Percentiles rank a stretch among this genome's conserved stretches.
Conservation (phyloP, 2,797 vertebrate genomes). For the Phoxinus dragarum region DNA sequence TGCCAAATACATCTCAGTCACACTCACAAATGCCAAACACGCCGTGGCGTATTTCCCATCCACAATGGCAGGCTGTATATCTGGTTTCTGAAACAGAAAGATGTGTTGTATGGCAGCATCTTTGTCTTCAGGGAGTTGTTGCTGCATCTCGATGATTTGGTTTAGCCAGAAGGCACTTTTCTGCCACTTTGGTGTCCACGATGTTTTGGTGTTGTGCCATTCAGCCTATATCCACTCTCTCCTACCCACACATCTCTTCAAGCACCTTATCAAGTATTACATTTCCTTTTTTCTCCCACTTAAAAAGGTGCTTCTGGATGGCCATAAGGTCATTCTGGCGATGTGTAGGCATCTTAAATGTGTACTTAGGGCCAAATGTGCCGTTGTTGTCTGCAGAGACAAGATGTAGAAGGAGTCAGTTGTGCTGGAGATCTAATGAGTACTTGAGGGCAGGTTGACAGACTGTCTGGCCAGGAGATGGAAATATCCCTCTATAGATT, state of each 20-base stretch:
- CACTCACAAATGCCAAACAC: constrained; percentile 20
- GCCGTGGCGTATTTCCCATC: neutral
- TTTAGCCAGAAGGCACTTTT: constrained; percentile 40
- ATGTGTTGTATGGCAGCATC: neutral
- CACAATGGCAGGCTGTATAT: constrained; percentile 19
- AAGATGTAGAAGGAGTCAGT: constrained; percentile 9
- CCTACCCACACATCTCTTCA: neutral
- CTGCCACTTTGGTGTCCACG: neutral
- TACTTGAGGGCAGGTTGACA: constrained; percentile 32
- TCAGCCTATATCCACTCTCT: neutral
- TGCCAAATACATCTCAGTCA: neutral
- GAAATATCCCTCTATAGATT: constrained; percentile 37
- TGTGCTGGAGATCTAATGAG: constrained; percentile 49
- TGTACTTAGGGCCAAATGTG: constrained; percentile 32
- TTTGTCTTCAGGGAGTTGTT: neutral
- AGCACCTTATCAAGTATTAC: neutral
- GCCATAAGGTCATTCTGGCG: constrained; percentile 39
- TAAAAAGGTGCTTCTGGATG: neutral
- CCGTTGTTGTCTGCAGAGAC: constrained; percentile 10
- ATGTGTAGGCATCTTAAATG: constrained; percentile 33
- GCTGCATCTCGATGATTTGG: neutral
- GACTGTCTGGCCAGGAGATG: constrained; percentile 26
- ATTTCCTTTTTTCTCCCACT: constrained; percentile 1
- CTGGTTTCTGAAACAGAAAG: neutral
- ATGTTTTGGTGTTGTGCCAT: neutral